Base-by-base conservation (phyloP, 2,113 vertebrate species). In the Corapipo altera region DNA sequence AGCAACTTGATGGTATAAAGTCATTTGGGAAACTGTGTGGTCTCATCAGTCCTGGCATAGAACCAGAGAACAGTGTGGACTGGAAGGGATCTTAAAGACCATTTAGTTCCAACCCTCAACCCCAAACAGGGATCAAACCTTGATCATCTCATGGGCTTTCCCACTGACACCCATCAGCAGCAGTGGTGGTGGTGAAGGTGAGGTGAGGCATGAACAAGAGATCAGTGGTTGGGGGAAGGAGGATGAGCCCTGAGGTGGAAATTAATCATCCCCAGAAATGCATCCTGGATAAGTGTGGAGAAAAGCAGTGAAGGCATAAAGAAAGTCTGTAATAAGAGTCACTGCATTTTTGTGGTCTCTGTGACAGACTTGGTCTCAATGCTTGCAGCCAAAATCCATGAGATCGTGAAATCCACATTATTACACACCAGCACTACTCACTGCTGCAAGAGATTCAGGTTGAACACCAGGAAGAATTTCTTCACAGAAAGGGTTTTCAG, bases 321-420 rank as follows among this genome's bases (percentile, higher is more conserved):
- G 32, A 28, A 66, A 32, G 6, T 7, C 69, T 12, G 9, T 57
- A 64, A 15, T 48, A 72, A 73, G 49, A 28, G 6, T 6, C 48
- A 7, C 39, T 30, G 27, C 6, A 28, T 17, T 85, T 88, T 71
- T 58, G 66, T 83, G 74, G n/a, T 86, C 10, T 74, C 35, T 46
- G 7, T 7, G 55, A 18, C 6, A 28, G 43, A 2, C 16, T 48
- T 0, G 0, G 19, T 51, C 33, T 39, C 2, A 8, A 22, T 5
- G 9, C 48, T 57, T 21, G 20, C 51, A 79, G 55, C 28, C 35
- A 46, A 69, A 9, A 24, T 41, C 44, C 5, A 1, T 1, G 11
- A 11, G 44, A 35, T 52, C 44, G 41, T 64, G 24, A 58, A 48
- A 20, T 27, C 61, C 33, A 3, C 15, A 4, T 10, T 4, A 15